Evolutionary conservation across 2,113 vertebrate genomes (phyloP).

Genomic region (Monopterus albus): DNA sequence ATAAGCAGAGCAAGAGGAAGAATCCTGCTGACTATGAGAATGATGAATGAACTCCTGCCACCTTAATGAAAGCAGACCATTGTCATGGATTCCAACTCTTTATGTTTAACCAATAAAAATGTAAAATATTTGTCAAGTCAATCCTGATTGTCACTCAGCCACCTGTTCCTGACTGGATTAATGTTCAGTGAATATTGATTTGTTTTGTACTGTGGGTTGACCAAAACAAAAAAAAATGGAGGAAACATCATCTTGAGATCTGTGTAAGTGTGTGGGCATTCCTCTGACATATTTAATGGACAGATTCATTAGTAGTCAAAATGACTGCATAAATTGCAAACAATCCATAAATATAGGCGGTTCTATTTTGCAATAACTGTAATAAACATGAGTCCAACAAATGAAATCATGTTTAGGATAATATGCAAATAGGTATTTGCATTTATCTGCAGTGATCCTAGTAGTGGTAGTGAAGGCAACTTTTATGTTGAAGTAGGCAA

Average conservation of each 20-base stretch:
- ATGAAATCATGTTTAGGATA: not conserved
- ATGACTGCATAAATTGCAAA: too few relatives aligned
- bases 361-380: too few relatives aligned
- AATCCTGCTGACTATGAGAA: slow-evolving; percentile 81
- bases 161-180: not conserved
- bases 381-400: too few relatives aligned
- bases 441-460: not conserved
- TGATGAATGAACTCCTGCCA: slow-evolving; percentile 74
- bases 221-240: not conserved
- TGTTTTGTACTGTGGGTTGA: not conserved
- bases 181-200: not conserved
- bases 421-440: not conserved
- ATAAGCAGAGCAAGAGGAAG: slow-evolving; percentile 88
- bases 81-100: slow-evolving; percentile 46
- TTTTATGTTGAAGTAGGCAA: not conserved
- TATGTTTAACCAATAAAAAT: slow-evolving; percentile 73
- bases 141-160: not conserved
- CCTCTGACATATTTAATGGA: too few relatives aligned
- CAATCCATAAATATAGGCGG: too few relatives aligned
- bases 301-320: too few relatives aligned
- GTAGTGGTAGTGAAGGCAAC: not conserved
- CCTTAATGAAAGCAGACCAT: slow-evolving; percentile 16
- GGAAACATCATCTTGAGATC: not conserved
- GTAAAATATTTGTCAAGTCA: slow-evolving; percentile 60
- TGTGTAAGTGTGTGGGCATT: too few relatives aligned